phyloP scores from a whole-genome alignment of 64 coral and sea anemone genomes.

The Dendrophyllia cribrosa region DNA sequence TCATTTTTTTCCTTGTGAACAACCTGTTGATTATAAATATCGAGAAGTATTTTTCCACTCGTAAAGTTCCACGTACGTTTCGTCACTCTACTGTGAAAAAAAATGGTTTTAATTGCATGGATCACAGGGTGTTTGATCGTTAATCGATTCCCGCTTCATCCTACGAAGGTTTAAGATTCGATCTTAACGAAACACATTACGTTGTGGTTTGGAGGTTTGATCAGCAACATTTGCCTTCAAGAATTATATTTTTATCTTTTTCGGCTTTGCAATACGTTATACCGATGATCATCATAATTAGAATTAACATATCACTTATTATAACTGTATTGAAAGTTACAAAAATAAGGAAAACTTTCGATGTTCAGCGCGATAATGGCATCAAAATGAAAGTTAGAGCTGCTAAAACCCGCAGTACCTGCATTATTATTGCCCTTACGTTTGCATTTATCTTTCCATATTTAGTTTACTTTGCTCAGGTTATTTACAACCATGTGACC shows the following conservation, averaged over 20 bases:
- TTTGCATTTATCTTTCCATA: slow-evolving; percentile 1
- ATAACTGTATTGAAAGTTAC: neutral
- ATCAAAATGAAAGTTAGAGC: neutral
- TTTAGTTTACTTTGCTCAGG: neutral
- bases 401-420: neutral
- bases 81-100: neutral
- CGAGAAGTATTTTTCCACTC: slow-evolving; percentile 25
- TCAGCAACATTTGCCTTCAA: neutral
- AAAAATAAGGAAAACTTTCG: neutral
- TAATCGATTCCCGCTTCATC: neutral
- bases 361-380: neutral
- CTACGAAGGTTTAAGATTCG: neutral
- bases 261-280: neutral
- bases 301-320: neutral
- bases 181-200: neutral
- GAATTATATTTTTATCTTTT: slow-evolving; percentile 1
- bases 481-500: neutral
- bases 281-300: neutral
- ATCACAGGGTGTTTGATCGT: neutral
- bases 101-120: slow-evolving; percentile 3
- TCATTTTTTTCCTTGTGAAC: slow-evolving; percentile 33
- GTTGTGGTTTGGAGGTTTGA: slow-evolving; percentile 3
- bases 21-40: slow-evolving; percentile 43
- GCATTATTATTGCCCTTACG: neutral
- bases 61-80: neutral